phyloP scores from a whole-genome alignment of 2,888 invertebrate genomes.

The Rhaphigaster nebulosa region DNA sequence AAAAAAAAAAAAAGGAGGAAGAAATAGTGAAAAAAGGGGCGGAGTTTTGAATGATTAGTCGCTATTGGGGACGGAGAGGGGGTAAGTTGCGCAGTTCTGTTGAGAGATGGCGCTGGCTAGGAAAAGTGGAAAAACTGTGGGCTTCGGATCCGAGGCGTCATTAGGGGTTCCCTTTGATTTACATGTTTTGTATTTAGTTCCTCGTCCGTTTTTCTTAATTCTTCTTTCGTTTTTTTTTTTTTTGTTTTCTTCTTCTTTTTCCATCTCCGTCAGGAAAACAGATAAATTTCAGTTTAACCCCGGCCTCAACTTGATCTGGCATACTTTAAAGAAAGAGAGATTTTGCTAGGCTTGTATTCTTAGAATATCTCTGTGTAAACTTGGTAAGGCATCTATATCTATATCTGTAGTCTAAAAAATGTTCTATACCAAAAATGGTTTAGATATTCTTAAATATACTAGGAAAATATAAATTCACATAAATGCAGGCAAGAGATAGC shows the following conservation, averaged over 20 bases:
- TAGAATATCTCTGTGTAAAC: not conserved
- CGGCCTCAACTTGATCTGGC: conserved; percentile 15
- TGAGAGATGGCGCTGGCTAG: conserved; percentile 43
- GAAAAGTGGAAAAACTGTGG: not conserved
- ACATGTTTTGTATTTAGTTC: conserved; percentile 58
- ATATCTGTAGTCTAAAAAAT: too few species aligned
- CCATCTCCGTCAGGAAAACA: conserved; percentile 53
- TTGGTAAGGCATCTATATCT: not conserved
- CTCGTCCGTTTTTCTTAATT: conserved; percentile 49
- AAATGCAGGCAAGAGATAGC: too few species aligned
- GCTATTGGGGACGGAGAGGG: conserved; percentile 51
- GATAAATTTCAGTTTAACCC: conserved; percentile 55
- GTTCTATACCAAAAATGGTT: too few species aligned
- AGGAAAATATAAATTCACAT: too few species aligned
- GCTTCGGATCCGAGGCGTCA: conserved; percentile 40
- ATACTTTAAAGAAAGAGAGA: conserved; percentile 11
- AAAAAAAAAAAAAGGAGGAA: conserved; percentile 6
- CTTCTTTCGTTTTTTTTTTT: conserved; percentile 11
- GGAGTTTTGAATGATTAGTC: conserved; percentile 58
- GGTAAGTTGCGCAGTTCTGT: conserved; percentile 30
- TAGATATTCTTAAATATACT: too few species aligned
- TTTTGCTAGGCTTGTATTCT: not conserved
- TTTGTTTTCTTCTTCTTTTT: conserved; percentile 20
- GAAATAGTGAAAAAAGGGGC: conserved; percentile 32
- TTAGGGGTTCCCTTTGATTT: conserved; percentile 53